Conservation (phyloP, 2,888 invertebrate species). For the Drosophila neonasuta region DNA sequence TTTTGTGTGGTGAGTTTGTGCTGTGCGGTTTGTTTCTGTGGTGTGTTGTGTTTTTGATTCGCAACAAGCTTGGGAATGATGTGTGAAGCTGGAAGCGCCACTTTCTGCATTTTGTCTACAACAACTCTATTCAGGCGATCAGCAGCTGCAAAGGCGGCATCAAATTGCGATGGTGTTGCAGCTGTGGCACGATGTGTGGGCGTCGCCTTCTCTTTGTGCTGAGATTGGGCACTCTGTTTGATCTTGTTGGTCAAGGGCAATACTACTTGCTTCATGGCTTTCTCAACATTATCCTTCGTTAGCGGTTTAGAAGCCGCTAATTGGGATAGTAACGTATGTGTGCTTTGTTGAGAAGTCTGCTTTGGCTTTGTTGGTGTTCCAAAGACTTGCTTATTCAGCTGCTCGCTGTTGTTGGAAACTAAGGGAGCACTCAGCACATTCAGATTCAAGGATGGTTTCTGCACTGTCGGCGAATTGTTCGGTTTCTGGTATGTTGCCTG, state of each 20-base stretch:
- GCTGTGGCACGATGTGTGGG: slow-evolving; percentile 5
- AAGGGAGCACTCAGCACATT: too few relatives aligned
- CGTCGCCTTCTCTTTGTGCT: neutral
- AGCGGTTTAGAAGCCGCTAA: neutral
- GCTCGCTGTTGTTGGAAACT: too few relatives aligned
- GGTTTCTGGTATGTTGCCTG: too few relatives aligned
- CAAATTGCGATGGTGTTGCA: neutral
- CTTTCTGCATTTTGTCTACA: slow-evolving; percentile 2
- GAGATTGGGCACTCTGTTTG: neutral
- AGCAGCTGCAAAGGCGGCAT: slow-evolving; percentile 6
- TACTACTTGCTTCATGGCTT: slow-evolving; percentile 11
- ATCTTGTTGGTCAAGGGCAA: slow-evolving; percentile 11
- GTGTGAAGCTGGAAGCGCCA: neutral
- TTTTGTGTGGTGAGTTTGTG: neutral
- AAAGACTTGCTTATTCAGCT: neutral
- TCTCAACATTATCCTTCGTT: neutral
- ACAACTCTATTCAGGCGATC: neutral
- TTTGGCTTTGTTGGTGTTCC: neutral
- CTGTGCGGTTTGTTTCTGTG: neutral
- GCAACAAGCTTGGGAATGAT: neutral
- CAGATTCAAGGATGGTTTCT: too few relatives aligned
- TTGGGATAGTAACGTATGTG: neutral
- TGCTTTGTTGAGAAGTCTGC: neutral
- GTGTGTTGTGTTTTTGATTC: neutral
- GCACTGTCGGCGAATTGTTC: too few relatives aligned